Evolutionary conservation across 1,140 invertebrate species (phyloP), one percentile per base, ranked within the genome.

Genomic region (Tetramorium parvispinum): DNA sequence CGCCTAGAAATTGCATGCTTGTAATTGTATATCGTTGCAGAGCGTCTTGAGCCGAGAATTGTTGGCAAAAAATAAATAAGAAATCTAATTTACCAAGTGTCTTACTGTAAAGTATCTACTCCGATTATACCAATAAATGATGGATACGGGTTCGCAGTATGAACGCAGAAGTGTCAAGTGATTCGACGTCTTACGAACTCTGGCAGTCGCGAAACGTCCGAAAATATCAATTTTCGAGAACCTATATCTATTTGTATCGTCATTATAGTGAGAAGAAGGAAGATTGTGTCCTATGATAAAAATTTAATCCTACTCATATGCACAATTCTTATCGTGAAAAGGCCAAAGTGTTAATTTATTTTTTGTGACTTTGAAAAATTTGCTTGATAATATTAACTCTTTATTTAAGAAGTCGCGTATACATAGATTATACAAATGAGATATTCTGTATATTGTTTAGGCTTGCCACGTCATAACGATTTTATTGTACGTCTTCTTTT

Each of bases 11-110:
- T 59, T 37, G 51, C 40, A 73, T 59, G 53, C 68, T 61, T 75
- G 32, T 75, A 75, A 83, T 40, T 79, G 43, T 79, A 79, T 66
- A 73, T 75, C 68, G 43, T 75, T 43, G 55, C n/a, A 75, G 40
- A 73, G 68, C 68, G 40, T 83, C 68, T 73, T 75, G 68, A 73
- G 24, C 53, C 66, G 66, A 82, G 66, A 71, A 57, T 24, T 83
- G 68, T 83, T 83, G 79, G 71, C 79, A 83, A 82, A n/a, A 82
- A 83, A 83, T 83, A 83, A 83, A 83, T 68, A 83, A 82, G 66
- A 73, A 83, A 51, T 83, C 68, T 83, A 83, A 73, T 83, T 83
- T 83, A 83, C 79, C 79, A 83, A 83, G 79, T 83, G 79, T 83
- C 79, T 83, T 83, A 83, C 55, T 83, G 40, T 68, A 83, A 73